A percentile compares a stretch with the other conserved stretches of the same genome.
Conservation (phyloP, 2,113 vertebrate genomes). For the Conger conger region DNA sequence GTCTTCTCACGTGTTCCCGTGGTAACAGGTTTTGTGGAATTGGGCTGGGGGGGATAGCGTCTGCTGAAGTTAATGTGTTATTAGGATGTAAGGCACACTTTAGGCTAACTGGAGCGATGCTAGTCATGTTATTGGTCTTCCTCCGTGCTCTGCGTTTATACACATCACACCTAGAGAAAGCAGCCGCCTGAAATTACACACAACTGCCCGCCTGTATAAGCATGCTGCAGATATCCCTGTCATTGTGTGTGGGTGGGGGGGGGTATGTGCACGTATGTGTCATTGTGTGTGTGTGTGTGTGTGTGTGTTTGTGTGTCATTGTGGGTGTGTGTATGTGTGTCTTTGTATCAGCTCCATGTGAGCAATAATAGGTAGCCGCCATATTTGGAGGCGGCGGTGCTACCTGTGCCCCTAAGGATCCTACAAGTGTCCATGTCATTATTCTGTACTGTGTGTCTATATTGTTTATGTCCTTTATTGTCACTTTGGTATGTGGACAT, state of each 20-base stretch:
- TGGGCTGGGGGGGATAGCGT: not conserved
- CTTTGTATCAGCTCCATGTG: too few species aligned
- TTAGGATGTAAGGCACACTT: conserved; percentile 20
- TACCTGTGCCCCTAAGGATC: too few species aligned
- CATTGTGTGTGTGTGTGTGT: not conserved
- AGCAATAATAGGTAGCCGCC: too few species aligned
- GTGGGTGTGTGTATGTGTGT: too few species aligned
- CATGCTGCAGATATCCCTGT: not conserved
- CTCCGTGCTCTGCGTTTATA: not conserved
- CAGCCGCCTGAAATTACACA: not conserved
- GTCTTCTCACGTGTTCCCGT: not conserved
- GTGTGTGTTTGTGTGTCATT: too few species aligned
- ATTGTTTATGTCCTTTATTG: too few species aligned
- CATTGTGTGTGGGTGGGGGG: not conserved
- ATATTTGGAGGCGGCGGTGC: too few species aligned
- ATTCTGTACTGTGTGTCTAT: too few species aligned
- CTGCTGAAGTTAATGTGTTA: conserved; percentile 12
- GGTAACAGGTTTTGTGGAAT: not conserved
- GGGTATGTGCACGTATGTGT: not conserved
- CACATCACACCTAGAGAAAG: not conserved
- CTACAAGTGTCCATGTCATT: too few species aligned
- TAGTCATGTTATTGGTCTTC: not conserved
- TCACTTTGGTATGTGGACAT: too few species aligned
- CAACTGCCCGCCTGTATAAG: not conserved
- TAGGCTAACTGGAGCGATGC: conserved; percentile 9